Evolutionary conservation across 35 echinoderm and acorn worm species (phyloP).

Genomic region (Diadema setosum): DNA sequence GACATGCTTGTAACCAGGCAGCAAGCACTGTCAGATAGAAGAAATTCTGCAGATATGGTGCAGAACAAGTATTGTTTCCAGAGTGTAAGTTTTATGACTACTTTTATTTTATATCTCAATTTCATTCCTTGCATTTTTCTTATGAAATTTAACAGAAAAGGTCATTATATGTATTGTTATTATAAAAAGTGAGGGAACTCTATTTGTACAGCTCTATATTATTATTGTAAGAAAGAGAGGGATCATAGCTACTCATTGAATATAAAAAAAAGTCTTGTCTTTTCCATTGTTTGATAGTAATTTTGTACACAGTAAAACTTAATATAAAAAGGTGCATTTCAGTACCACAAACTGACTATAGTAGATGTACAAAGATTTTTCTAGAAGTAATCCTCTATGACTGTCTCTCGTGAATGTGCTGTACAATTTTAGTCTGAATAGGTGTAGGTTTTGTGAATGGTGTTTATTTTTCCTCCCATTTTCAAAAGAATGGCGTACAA

Average conservation of each 20-base stretch:
- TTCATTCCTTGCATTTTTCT: slow-evolving; percentile 75
- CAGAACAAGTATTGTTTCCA: slow-evolving; percentile 72
- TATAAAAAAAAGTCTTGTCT: slow-evolving; percentile 22
- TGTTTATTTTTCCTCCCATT: slow-evolving; percentile 41
- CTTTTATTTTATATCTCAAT: slow-evolving; percentile 76
- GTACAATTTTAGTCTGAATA: slow-evolving; percentile 28
- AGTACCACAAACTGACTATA: background rate
- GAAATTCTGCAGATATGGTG: slow-evolving; percentile 12
- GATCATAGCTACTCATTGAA: background rate
- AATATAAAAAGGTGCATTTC: slow-evolving; percentile 5
- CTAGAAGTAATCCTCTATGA: background rate
- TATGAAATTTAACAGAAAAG: slow-evolving; percentile 43
- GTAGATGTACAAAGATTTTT: background rate
- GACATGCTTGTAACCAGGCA: background rate
- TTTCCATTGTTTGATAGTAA: slow-evolving; percentile 30
- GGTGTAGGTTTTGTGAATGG: slow-evolving; percentile 31
- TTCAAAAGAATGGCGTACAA: slow-evolving; percentile 50
- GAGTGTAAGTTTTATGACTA: slow-evolving; percentile 73
- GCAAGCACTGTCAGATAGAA: slow-evolving; percentile 21
- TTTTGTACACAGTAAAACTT: slow-evolving; percentile 26
- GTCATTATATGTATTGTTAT: slow-evolving; percentile 16
- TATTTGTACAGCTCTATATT: slow-evolving; percentile 55
- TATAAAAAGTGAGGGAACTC: slow-evolving; percentile 31
- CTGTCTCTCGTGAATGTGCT: background rate
- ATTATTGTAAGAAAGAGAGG: slow-evolving; percentile 40